Percentiles rank a stretch among this genome's conserved stretches.
Evolutionary conservation across 2,797 vertebrate genomes (phyloP).

Genomic region (Tokudaia muenninki): DNA sequence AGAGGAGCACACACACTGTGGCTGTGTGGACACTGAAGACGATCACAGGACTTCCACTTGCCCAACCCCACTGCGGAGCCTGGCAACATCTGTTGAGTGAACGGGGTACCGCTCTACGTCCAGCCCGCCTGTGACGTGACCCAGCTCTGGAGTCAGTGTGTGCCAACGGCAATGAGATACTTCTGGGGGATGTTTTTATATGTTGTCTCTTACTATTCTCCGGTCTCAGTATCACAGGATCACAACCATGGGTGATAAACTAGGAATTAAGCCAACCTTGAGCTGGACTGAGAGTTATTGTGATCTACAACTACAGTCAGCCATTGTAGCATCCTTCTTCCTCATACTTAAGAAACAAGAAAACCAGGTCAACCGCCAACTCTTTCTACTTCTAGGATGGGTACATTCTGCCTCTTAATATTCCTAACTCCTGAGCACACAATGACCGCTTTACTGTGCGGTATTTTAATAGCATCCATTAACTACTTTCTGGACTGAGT

Average conservation of each 20-base stretch:
- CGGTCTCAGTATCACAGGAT: background rate
- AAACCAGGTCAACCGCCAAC: background rate
- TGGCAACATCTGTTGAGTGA: background rate
- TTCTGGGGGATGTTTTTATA: background rate
- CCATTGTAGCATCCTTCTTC: background rate
- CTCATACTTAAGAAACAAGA: conserved; percentile 26
- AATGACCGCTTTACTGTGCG: background rate
- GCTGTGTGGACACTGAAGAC: background rate
- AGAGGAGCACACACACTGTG: background rate
- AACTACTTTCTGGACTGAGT: conserved; percentile 40
- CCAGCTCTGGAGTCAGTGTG: background rate
- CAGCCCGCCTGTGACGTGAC: background rate
- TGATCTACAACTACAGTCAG: background rate
- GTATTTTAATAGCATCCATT: conserved; percentile 21
- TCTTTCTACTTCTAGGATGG: background rate
- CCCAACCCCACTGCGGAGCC: background rate
- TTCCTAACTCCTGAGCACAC: background rate
- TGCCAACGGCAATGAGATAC: background rate
- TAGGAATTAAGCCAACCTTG: background rate
- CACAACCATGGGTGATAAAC: background rate
- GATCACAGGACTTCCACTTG: background rate
- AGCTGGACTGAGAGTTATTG: background rate
- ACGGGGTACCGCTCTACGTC: background rate
- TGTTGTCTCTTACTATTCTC: background rate
- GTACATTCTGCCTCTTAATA: background rate